A percentile compares a stretch with the other conserved stretches of the same genome.
Conservation (phyloP, 2,888 invertebrate genomes). For the Fragum whitleyi region DNA sequence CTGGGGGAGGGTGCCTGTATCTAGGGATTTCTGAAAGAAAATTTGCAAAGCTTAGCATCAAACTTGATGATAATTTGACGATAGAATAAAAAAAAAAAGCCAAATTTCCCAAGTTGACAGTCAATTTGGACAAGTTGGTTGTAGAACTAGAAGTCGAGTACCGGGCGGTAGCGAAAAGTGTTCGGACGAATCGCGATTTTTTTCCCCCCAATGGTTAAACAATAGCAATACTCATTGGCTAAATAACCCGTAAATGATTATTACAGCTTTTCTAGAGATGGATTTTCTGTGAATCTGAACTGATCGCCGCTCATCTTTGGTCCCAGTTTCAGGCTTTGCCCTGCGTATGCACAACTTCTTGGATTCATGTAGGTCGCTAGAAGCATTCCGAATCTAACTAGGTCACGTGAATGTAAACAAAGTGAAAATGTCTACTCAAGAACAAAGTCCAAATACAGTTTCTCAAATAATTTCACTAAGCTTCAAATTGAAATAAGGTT, state of each 20-base stretch:
- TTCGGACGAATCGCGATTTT: not conserved
- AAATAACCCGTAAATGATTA: not conserved
- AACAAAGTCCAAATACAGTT: conserved; percentile 1
- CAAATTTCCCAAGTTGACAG: no score
- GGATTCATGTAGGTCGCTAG: not conserved
- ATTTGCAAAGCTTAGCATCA: no score
- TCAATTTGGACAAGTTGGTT: no score
- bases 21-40: no score
- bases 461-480: not conserved
- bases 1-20: no score
- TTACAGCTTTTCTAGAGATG: conserved; percentile 65
- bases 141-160: no score
- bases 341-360: conserved; percentile 12
- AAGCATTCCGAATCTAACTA: not conserved
- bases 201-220: no score
- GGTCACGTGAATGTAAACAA: conserved; percentile 24
- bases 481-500: no score
- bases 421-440: conserved; percentile 2
- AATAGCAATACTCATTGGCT: no score
- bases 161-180: not conserved
- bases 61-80: no score
- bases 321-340: not conserved
- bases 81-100: no score
- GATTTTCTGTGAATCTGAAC: conserved; percentile 60
- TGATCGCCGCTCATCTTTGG: conserved; percentile 18